Percentiles rank a stretch among this genome's conserved stretches.
phyloP scores from a whole-genome alignment of 1,140 invertebrate species.

The Heliconius congener region DNA sequence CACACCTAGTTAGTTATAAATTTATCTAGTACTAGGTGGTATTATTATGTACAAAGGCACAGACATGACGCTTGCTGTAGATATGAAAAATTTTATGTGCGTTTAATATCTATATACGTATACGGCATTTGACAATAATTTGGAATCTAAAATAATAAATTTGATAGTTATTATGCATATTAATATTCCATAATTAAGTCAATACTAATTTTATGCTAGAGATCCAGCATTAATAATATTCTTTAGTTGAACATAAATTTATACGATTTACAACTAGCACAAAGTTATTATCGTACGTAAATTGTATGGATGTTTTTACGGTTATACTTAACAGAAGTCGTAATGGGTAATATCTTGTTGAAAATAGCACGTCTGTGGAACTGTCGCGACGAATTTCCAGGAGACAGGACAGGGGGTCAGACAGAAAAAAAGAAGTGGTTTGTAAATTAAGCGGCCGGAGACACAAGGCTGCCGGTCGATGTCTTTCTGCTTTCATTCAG shows the following conservation, averaged over 20 bases:
- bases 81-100: neutral
- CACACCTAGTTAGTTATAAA: neutral
- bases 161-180: neutral
- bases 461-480: conserved; percentile 40
- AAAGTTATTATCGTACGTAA: conserved; percentile 13
- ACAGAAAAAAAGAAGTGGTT: conserved; percentile 68
- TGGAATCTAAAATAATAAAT: neutral
- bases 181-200: neutral
- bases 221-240: neutral
- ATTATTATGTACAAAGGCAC: neutral
- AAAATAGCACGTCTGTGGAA: conserved; percentile 63
- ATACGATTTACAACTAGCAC: conserved; percentile 6
- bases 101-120: neutral
- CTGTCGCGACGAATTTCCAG: conserved; percentile 68
- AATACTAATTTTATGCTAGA: neutral
- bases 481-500: conserved; percentile 43
- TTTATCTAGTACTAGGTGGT: neutral
- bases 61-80: neutral
- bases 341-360: conserved; percentile 42
- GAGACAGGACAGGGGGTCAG: conserved; percentile 59
- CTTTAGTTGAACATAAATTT: neutral
- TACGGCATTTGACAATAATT: neutral
- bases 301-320: conserved; percentile 29
- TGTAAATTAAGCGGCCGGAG: conserved; percentile 59
- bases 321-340: conserved; percentile 23